phyloP scores from a whole-genome alignment of 2,888 invertebrate genomes.

The Aproaerema taeniolella region DNA sequence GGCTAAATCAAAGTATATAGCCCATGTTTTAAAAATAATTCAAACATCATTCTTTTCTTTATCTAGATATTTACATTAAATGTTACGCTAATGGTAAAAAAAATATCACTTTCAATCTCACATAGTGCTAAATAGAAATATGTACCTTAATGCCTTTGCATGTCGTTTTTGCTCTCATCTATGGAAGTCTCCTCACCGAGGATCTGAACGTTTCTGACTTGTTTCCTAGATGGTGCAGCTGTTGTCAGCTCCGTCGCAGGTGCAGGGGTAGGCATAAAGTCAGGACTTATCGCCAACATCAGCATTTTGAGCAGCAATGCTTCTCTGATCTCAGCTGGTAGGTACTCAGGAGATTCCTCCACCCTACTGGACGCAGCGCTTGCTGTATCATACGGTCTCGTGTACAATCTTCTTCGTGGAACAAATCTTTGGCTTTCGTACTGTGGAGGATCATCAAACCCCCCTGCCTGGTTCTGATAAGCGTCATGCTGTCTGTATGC shows the following conservation, averaged over 20 bases:
- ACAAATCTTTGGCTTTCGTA: constrained; percentile 69
- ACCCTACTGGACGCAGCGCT: constrained; percentile 58
- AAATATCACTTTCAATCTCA: constrained; percentile 28
- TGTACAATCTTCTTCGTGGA: constrained; percentile 54
- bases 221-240: constrained; percentile 72
- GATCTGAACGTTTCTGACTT: constrained; percentile 84
- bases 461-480: constrained; percentile 52
- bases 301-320: constrained; percentile 84
- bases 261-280: constrained; percentile 61
- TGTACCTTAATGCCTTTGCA: constrained; percentile 33
- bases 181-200: constrained; percentile 79
- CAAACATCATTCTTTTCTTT: too few species aligned
- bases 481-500: constrained; percentile 52
- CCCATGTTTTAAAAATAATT: too few species aligned
- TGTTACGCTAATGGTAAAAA: constrained; percentile 45
- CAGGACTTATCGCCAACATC: constrained; percentile 83
- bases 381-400: constrained; percentile 58
- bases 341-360: constrained; percentile 76
- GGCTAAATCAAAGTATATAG: too few species aligned
- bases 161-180: constrained; percentile 44
- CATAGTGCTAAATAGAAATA: constrained; percentile 26
- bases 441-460: constrained; percentile 50
- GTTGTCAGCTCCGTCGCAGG: constrained; percentile 66
- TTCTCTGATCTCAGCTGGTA: constrained; percentile 84
- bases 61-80: constrained; percentile 55